Evolutionary conservation across 1,140 invertebrate species (phyloP), one percentile per base, ranked within the genome.

Genomic region (Armadillidium nasatum): DNA sequence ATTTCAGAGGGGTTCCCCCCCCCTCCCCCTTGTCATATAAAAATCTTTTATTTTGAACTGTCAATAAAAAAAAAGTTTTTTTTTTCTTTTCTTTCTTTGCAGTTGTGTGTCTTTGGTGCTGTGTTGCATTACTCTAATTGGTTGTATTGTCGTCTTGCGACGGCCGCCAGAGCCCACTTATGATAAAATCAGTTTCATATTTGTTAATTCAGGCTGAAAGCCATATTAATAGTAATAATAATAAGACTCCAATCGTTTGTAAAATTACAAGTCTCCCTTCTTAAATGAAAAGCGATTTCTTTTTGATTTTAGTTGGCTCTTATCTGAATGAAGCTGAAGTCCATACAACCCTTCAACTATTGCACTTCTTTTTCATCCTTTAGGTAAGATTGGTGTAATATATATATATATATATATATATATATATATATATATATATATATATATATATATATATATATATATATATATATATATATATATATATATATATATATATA

Each of bases 291-390:
- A 60, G 50, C 7, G 11, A 15, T 60, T 50, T 15, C 46, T 50
- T 15, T 50, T 60, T 60, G 50, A 19, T 19, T 60, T 60, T 13
- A 60, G 50, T 60, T 60, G 1, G 50, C 33, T 33, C 33, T 33
- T 60, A 60, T 19, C 50, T 60, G 50, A 60, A 60, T 60, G 50
- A 60, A 60, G 50, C 50, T 60, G 50, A 60, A 60, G 50, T 19
- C 50, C 19, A 33, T 33, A 33, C 33, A 33, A 33, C 33, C 19
- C 11, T 60, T 60, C 50, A 60, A 60, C 33, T 33, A 3, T 19
- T 60, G 50, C 50, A 60, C 50, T 19, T 60, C 19, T 19, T 60
- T 60, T 60, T 60, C 19, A 13, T 60, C 19, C 50, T 60, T 60
- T 60, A 60, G 50, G 50, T 60, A 60, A 60, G 50, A 4, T 9